A percentile compares a stretch with the other conserved stretches of the same genome.
phyloP scores from a whole-genome alignment of 2,888 invertebrate species.

The Agrotis segetum region DNA sequence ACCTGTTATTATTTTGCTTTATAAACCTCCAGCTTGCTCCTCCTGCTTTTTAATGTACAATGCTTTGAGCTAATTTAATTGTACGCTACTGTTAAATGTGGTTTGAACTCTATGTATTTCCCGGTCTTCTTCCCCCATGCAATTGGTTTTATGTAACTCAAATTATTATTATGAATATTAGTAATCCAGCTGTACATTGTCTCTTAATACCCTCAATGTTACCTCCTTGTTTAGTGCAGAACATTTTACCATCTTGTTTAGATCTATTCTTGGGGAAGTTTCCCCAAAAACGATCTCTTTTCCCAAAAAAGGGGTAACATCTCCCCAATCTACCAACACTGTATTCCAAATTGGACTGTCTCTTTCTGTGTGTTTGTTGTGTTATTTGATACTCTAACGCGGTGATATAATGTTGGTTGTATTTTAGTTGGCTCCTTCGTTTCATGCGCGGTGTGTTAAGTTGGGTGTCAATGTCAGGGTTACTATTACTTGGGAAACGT shows the following conservation, averaged over 20 bases:
- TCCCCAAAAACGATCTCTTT: background rate
- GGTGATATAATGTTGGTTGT: constrained; percentile 53
- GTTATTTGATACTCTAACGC: constrained; percentile 58
- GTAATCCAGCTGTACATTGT: background rate
- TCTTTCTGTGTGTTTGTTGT: constrained; percentile 41
- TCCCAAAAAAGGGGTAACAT: background rate
- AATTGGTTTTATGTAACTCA: background rate
- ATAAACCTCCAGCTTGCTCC: too few relatives aligned
- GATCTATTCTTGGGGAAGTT: background rate
- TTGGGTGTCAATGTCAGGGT: constrained; percentile 44
- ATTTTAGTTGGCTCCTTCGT: constrained; percentile 40
- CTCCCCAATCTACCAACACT: background rate
- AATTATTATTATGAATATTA: background rate
- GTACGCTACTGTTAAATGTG: too few relatives aligned
- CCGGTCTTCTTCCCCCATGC: too few relatives aligned
- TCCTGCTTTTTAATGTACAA: too few relatives aligned
- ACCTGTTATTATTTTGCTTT: too few relatives aligned
- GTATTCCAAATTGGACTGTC: constrained; percentile 56
- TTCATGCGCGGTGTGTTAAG: constrained; percentile 25
- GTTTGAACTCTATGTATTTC: too few relatives aligned
- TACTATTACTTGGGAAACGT: constrained; percentile 20
- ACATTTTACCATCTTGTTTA: too few relatives aligned
- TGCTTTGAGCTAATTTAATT: too few relatives aligned
- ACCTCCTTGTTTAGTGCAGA: too few relatives aligned
- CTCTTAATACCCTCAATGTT: background rate